phyloP scores from a whole-genome alignment of 1,140 invertebrate genomes.

The Drosophila repletoides region DNA sequence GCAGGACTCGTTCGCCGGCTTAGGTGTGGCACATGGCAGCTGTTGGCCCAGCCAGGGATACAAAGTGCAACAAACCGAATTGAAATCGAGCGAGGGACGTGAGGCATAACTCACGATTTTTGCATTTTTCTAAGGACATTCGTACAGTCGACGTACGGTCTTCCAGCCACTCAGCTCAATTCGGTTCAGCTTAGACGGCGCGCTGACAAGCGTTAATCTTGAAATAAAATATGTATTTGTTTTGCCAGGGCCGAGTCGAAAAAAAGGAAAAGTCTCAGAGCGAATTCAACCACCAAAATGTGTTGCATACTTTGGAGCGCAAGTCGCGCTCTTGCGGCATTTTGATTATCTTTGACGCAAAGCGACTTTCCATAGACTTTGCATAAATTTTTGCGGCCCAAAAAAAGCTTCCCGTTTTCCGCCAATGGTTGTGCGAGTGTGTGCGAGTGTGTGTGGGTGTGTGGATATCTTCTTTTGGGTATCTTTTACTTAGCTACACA shows the following conservation, averaged over 20 bases:
- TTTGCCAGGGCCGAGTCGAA: constrained; percentile 16
- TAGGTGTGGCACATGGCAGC: constrained; percentile 76
- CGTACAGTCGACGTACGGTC: background rate
- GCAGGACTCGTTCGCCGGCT: constrained; percentile 37
- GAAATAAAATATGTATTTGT: constrained; percentile 75
- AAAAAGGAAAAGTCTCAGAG: background rate
- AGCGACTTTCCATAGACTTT: constrained; percentile 75
- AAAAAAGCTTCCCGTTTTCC: constrained; percentile 11
- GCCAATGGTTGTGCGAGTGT: background rate
- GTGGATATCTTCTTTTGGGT: constrained; percentile 41
- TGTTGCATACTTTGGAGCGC: constrained; percentile 64
- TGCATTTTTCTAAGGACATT: constrained; percentile 43
- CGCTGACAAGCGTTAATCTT: constrained; percentile 74
- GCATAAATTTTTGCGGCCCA: constrained; percentile 62
- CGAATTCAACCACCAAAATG: constrained; percentile 65
- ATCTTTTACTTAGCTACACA: constrained; percentile 65
- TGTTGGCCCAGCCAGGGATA: constrained; percentile 52
- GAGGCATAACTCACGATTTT: constrained; percentile 32
- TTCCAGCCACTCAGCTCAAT: constrained; percentile 14
- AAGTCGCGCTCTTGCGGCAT: constrained; percentile 34
- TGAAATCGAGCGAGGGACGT: constrained; percentile 41
- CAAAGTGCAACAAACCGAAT: constrained; percentile 79
- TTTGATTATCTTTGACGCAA: constrained; percentile 73
- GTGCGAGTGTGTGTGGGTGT: constrained; percentile 5
- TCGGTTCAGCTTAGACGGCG: constrained; percentile 5